Conservation (phyloP, 2,888 invertebrate species). For the Disparrhopalites patrizii region DNA sequence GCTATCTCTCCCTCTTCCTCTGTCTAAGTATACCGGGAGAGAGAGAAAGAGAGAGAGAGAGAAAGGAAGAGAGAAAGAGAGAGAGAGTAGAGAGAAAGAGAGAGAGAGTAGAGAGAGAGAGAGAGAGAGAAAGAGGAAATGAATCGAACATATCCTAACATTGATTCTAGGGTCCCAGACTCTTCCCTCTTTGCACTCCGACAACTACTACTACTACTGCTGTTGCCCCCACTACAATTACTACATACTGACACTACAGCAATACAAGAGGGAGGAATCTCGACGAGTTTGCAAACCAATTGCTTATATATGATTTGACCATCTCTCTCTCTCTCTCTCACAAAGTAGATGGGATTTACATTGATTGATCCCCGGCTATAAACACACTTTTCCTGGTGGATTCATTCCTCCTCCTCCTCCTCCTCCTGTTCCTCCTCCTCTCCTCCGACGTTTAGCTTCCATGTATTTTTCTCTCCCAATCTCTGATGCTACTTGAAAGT, state of each 20-base stretch:
- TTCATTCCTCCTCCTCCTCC: constrained; percentile 9
- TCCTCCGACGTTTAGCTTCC: too few species aligned
- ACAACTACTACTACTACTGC: not conserved
- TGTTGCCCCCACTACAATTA: not conserved
- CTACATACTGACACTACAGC: not conserved
- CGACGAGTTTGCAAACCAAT: constrained; percentile 28
- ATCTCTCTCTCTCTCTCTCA: too few species aligned
- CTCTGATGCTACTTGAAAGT: too few species aligned
- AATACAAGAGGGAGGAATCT: constrained; percentile 9
- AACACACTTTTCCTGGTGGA: constrained; percentile 20
- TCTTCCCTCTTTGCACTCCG: constrained; percentile 18
- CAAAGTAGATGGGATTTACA: constrained; percentile 40
- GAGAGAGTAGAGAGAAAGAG: too few species aligned
- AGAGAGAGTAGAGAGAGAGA: too few species aligned
- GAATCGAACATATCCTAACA: constrained; percentile 3
- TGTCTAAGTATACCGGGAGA: too few species aligned
- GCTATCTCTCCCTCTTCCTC: too few species aligned
- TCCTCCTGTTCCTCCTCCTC: too few species aligned
- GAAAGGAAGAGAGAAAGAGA: too few species aligned
- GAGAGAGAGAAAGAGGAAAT: constrained; percentile 1
- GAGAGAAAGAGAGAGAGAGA: not conserved
- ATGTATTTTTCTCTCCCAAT: too few species aligned
- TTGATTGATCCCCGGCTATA: constrained; percentile 38
- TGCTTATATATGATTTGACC: constrained; percentile 34
- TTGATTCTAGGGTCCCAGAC: too few species aligned